Evolutionary conservation across 2,888 invertebrate genomes (phyloP).

Genomic region (Zaprionus lineosus): DNA sequence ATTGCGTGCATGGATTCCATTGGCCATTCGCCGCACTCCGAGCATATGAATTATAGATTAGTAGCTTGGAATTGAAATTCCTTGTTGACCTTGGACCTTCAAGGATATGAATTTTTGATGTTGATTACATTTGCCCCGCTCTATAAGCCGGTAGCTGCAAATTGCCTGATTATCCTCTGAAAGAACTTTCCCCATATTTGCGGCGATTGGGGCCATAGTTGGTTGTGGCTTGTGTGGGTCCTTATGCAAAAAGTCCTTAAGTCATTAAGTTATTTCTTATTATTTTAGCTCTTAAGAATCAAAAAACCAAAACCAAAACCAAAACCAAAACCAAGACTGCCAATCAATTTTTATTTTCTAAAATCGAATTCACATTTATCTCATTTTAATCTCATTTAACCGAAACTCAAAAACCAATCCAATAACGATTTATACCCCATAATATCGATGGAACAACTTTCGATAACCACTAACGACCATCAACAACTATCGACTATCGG

Average conservation of each 20-base stretch:
- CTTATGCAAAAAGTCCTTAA: too few species aligned
- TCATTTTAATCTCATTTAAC: conserved; percentile 54
- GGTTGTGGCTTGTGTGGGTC: too few species aligned
- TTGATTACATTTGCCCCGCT: conserved; percentile 55
- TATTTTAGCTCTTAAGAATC: not conserved
- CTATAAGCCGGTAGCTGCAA: conserved; percentile 34
- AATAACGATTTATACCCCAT: conserved; percentile 25
- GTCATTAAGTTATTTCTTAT: too few species aligned
- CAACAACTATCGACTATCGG: conserved; percentile 13
- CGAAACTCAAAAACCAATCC: conserved; percentile 9
- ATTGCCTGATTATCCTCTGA: conserved; percentile 54
- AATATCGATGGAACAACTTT: conserved; percentile 35
- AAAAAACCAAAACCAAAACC: too few species aligned
- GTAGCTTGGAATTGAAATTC: conserved; percentile 55
- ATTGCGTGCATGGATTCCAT: conserved; percentile 6
- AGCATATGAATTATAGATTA: conserved; percentile 62
- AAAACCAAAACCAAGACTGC: too few species aligned
- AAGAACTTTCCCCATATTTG: too few species aligned
- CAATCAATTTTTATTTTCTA: conserved; percentile 29
- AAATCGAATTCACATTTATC: conserved; percentile 54
- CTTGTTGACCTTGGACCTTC: conserved; percentile 64
- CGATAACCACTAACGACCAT: conserved; percentile 14
- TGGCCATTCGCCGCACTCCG: not conserved
- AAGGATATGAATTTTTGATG: conserved; percentile 39
- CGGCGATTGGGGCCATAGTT: too few species aligned